Base-by-base conservation (phyloP, 2,797 vertebrate genomes). In the Tenualosa thibaudeaui region DNA sequence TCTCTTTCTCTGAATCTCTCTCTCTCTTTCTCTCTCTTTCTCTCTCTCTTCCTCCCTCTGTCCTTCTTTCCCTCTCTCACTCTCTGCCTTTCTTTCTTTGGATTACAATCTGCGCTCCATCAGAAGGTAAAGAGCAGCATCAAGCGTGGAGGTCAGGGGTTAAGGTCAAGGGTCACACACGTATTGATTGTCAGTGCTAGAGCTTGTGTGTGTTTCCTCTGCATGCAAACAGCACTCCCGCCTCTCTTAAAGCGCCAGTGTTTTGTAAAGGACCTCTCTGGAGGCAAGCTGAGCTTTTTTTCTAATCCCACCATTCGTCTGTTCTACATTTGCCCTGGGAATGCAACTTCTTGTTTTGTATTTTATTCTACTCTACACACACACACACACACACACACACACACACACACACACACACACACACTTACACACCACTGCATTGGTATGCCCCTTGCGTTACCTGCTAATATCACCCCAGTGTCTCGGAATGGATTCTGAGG, bases 401-500 rank as follows among this genome's bases (percentile, higher is more conserved):
- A 49, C 46, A 51, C 50, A 51, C 50, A 51, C 50, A 51, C 46
- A 46, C 46, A 46, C 46, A 46, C 46, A 46, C 1, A 46, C 46
- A 46, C 46, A 46, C 46, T 4, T 7, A 3, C 46, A 71, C 65
- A 71, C 68, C 37, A 43, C 31, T 31, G 31, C 68, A 17, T 75
- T 75, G 8, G 37, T 43, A 43, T 43, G 68, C 68, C 68, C 31
- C 68, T 26, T 81, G 54, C n/a, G 75, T 83, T 87, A 82, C 87
- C 78, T 17, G 31, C 40, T 60, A 84, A 84, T 85, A 83, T 86
- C 81, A 50, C 62, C 81, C 88, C 46, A 85, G 87, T 87, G 88
- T 62, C 83, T 85, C 53, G 87, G 84, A 87, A 81, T 75, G 83
- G 85, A 37, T 85, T 89, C 87, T 86, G 88, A 91, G 90, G 91